Evolutionary conservation across 2,113 vertebrate genomes (phyloP).

Genomic region (Sprattus sprattus): DNA sequence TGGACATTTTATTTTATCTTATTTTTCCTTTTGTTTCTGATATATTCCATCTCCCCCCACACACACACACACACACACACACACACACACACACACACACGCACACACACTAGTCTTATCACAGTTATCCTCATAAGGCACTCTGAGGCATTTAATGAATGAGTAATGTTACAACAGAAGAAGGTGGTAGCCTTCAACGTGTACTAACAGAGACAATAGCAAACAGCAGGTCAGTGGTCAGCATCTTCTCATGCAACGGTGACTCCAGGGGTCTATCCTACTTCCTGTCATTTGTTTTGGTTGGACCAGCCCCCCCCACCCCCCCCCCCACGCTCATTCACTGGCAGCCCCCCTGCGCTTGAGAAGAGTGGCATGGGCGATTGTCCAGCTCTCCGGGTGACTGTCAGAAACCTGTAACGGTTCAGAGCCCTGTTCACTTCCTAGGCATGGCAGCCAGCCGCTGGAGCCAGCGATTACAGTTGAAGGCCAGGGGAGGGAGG

Average conservation of each 20-base stretch:
- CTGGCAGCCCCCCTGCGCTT: not conserved
- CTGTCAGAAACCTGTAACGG: not conserved
- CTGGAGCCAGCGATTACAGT: not conserved
- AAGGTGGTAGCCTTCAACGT: not conserved
- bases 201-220: not conserved
- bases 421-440: not conserved
- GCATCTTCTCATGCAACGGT: not conserved
- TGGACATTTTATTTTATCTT: not conserved
- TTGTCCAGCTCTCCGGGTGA: not conserved
- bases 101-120: not conserved
- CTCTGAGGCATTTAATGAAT: not conserved
- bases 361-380: not conserved
- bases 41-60: not conserved
- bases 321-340: not conserved
- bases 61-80: conserved; percentile 23
- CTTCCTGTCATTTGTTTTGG: not conserved
- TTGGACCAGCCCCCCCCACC: not conserved
- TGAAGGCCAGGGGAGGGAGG: not conserved
- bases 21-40: not conserved
- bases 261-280: not conserved
- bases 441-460: not conserved
- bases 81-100: conserved; percentile 16
- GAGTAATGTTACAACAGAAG: not conserved
- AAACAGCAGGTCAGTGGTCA: not conserved
- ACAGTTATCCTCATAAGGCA: not conserved